Evolutionary conservation across 2,888 invertebrate species (phyloP), one percentile per base, ranked within the genome.

Genomic region (Prenolepis imparis): DNA sequence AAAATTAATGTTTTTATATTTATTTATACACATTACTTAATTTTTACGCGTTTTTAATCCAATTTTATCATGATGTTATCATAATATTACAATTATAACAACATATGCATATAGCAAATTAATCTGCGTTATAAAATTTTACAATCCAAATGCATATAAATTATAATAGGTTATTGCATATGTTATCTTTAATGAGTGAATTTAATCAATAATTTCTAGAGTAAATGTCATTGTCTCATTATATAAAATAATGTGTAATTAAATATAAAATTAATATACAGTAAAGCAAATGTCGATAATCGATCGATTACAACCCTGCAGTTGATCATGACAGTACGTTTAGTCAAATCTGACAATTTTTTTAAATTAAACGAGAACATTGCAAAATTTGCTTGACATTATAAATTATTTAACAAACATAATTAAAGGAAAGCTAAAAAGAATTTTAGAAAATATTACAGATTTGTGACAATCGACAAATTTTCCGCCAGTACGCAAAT

Each of bases 151-250:
- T 36, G 57, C 5, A 41, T 41, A 67, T 32, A 32, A 70, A 70
- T 70, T 70, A 61, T 70, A 70, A 67, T 67, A 57, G 57, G 3
- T 24, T 68, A 44, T 32, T 80, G 44, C 36, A 41, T 61, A 36
- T 32, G 59, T 59, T 70, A 70, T 12, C 70, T 59, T 80, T 70
- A 70, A 78, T 80, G 78, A 59, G 21, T 36, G 18, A 68, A 80
- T 80, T 59, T 70, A 70, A 80, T 80, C 44, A 80, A 80, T 70
- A 80, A 80, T 24, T 70, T 80, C 68, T 44, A 80, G 59, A 70
- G 70, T 70, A 70, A 70, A 59, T 59, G 70, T 44, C 12, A 44
- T 78, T 61, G 59, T 70, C 59, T 80, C 70, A 80, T 80, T 70
- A 28, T 28, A 28, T 28, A 80, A 70, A 80, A 70, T 80, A 61